These are phyloP conservation scores for Crossaster papposus DNA, from an alignment of 53 echinoderm and acorn worm genomes.

Conservation along the genomic window DNA sequence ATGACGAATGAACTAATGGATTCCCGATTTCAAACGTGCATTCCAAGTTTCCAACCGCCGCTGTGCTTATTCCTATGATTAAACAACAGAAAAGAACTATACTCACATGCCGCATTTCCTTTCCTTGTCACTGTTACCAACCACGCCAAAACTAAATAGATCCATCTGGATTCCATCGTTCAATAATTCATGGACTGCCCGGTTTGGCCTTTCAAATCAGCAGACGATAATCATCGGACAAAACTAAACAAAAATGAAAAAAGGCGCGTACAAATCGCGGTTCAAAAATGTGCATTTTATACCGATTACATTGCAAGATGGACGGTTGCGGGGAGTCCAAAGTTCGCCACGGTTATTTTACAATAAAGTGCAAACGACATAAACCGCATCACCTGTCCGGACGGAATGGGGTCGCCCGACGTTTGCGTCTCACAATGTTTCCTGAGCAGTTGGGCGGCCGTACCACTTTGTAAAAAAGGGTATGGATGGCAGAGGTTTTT, in stretches of 20 bases:
- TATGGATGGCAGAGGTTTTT: not conserved
- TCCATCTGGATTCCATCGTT: not conserved
- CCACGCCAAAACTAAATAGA: not conserved
- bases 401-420: not conserved
- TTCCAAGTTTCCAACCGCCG: not conserved
- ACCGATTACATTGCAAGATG: not conserved
- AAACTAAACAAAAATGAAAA: not conserved
- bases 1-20: no score
- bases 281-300: not conserved
- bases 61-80: not conserved
- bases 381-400: not conserved
- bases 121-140: not conserved
- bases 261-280: not conserved
- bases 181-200: not conserved
- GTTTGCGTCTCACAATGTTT: not conserved
- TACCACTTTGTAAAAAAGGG: constrained; percentile 1
- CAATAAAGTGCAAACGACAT: not conserved
- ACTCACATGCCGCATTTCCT: not conserved
- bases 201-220: not conserved
- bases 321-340: constrained; percentile 13
- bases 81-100: not conserved
- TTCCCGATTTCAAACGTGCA: not conserved
- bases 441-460: not conserved
- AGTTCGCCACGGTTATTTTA: not conserved
- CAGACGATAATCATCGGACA: not conserved